A percentile compares a stretch with the other conserved stretches of the same genome.
phyloP scores from a whole-genome alignment of 2,113 vertebrate genomes.

The Phaethon lepturus region DNA sequence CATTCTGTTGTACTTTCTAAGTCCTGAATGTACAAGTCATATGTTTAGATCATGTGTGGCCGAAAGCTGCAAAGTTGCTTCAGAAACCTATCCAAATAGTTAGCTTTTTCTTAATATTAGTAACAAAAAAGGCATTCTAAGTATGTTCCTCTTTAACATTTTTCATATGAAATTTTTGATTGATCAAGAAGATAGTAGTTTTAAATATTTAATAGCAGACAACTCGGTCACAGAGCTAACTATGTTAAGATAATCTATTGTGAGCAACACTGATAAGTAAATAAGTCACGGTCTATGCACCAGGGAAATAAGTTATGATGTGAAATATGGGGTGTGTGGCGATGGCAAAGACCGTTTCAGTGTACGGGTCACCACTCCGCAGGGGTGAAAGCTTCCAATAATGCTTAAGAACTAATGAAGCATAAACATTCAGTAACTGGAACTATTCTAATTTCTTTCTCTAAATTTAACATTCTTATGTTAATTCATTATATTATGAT shows the following conservation, averaged over 20 bases:
- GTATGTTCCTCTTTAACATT: neutral
- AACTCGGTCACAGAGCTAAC: neutral
- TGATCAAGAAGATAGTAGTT: neutral
- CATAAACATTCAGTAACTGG: neutral
- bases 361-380: neutral
- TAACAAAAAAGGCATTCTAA: neutral
- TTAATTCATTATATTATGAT: neutral
- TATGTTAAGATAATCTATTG: neutral
- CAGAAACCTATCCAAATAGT: neutral
- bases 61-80: neutral
- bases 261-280: neutral
- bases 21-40: neutral
- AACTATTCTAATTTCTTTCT: neutral
- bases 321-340: neutral
- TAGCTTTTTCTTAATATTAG: fast-evolving
- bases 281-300: neutral
- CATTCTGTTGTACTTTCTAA: neutral
- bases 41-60: neutral
- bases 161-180: neutral
- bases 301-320: neutral
- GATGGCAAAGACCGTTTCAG: neutral
- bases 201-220: neutral
- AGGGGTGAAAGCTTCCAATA: neutral
- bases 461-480: neutral
- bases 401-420: neutral